Percentiles rank a stretch among this genome's conserved stretches.
phyloP scores from a whole-genome alignment of 2,113 vertebrate genomes.

The Pongo abelii region DNA sequence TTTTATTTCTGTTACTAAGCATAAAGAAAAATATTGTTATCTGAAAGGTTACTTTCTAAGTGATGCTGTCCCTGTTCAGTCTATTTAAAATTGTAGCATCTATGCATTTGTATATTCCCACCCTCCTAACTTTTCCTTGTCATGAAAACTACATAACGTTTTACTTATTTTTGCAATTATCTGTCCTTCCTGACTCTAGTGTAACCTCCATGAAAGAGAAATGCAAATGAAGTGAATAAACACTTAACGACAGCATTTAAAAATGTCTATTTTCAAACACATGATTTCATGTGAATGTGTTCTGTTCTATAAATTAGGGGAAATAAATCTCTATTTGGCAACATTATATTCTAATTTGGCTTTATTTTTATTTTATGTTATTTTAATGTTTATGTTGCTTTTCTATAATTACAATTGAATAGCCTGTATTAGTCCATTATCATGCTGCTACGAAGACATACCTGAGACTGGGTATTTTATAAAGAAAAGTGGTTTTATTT shows the following conservation, averaged over 20 bases:
- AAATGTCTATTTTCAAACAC: neutral
- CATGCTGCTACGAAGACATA: too few relatives aligned
- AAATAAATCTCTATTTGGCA: neutral
- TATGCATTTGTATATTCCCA: too few relatives aligned
- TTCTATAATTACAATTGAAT: neutral
- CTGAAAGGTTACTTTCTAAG: neutral
- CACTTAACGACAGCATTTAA: neutral
- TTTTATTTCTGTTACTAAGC: neutral
- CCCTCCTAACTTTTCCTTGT: neutral
- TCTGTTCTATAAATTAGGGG: neutral
- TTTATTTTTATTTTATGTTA: neutral
- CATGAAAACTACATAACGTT: neutral
- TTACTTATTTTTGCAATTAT: neutral
- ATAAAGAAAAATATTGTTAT: neutral
- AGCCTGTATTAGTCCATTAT: neutral
- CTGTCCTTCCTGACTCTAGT: neutral
- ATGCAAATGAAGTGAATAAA: neutral
- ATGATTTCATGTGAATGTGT: neutral
- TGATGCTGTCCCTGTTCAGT: neutral
- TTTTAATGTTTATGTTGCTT: neutral
- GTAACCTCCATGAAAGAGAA: neutral
- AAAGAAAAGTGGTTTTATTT: too few relatives aligned
- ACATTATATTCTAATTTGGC: neutral
- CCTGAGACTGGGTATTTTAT: too few relatives aligned
- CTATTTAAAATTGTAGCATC: neutral